Evolutionary conservation across 2,888 invertebrate species (phyloP).

Genomic region (Andrena bicolor): DNA sequence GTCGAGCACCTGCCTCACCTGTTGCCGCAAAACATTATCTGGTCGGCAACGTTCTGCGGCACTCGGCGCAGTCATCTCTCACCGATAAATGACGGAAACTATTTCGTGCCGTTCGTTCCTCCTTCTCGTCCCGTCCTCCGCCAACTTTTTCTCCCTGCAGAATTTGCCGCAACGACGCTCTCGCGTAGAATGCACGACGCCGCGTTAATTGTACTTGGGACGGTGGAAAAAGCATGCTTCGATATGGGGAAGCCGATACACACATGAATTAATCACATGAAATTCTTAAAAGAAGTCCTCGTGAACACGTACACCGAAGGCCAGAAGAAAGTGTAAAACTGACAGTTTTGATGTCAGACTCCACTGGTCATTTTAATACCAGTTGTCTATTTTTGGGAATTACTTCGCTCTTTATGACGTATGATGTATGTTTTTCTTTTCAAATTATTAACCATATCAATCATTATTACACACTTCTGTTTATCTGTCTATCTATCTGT

Average conservation of each 20-base stretch:
- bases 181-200: slow-evolving; percentile 38
- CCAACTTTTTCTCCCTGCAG: slow-evolving; percentile 53
- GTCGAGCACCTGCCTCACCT: slow-evolving; percentile 85
- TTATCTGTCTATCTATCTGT: too few species aligned
- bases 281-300: not conserved
- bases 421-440: too few species aligned
- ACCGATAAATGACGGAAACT: slow-evolving; percentile 81
- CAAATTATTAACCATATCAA: too few species aligned
- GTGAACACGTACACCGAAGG: not conserved
- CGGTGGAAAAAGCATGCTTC: not conserved
- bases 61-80: slow-evolving; percentile 78
- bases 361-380: not conserved
- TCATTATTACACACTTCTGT: too few species aligned
- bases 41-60: slow-evolving; percentile 77
- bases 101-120: slow-evolving; percentile 67
- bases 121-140: slow-evolving; percentile 31
- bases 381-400: not conserved
- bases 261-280: not conserved
- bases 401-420: not conserved
- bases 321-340: not conserved
- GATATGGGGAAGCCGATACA: not conserved
- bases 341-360: not conserved
- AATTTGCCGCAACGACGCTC: slow-evolving; percentile 51
- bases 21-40: slow-evolving; percentile 85
- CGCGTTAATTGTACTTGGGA: slow-evolving; percentile 23